These are phyloP conservation scores for Steromphala cineraria DNA, from an alignment of 2,888 invertebrate genomes.

Conservation along the genomic window DNA sequence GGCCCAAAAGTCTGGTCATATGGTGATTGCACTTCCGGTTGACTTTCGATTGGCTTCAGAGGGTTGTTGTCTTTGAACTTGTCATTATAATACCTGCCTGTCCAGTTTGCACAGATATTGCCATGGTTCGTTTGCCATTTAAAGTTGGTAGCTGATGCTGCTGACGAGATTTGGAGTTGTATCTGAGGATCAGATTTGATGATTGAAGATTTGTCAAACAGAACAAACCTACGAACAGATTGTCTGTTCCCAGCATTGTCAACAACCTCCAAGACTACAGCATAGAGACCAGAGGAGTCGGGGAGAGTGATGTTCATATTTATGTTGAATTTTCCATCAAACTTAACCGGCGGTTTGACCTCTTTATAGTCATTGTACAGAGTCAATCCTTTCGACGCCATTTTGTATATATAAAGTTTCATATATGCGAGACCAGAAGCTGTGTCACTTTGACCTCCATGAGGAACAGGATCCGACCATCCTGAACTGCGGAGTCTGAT, in stretches of 20 bases:
- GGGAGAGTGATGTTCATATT: slow-evolving; percentile 18
- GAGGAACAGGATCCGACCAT: not conserved
- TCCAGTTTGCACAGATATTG: slow-evolving; percentile 39
- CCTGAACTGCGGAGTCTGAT: not conserved
- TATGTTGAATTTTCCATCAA: not conserved
- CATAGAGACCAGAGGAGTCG: slow-evolving; percentile 33
- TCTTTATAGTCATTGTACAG: not conserved
- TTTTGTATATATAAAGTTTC: not conserved
- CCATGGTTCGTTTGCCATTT: slow-evolving; percentile 46
- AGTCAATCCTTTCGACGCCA: not conserved
- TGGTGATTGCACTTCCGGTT: slow-evolving; percentile 28
- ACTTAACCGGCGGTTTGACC: not conserved
- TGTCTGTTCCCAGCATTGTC: slow-evolving; percentile 44
- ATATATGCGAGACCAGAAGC: not conserved
- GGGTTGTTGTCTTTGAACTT: slow-evolving; percentile 27
- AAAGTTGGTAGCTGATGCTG: slow-evolving; percentile 30
- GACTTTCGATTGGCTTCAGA: slow-evolving; percentile 33
- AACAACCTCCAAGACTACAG: slow-evolving; percentile 38
- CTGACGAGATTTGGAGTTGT: slow-evolving; percentile 30
- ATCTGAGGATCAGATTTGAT: slow-evolving; percentile 17
- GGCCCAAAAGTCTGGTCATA: slow-evolving; percentile 47
- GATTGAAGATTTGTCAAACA: slow-evolving; percentile 41
- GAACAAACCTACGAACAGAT: slow-evolving; percentile 42
- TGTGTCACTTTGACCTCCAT: not conserved
- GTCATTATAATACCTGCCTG: slow-evolving; percentile 37